Evolutionary conservation across 2,797 vertebrate species (phyloP).

Genomic region (Benthosema pterotum): DNA sequence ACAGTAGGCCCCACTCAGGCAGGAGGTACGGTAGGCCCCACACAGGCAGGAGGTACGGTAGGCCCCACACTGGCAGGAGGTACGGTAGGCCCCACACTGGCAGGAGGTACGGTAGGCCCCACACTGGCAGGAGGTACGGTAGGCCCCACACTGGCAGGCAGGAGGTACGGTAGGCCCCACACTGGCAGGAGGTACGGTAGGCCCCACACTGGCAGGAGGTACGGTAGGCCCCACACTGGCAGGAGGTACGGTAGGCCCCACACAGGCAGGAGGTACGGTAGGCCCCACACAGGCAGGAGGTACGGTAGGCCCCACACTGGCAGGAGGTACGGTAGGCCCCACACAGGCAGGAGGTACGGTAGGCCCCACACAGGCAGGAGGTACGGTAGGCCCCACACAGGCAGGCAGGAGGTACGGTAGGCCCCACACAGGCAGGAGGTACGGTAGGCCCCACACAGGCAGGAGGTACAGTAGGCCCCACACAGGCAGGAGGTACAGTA

Average conservation of each 20-base stretch:
- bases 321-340: slow-evolving; percentile 91
- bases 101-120: too few relatives aligned
- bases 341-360: slow-evolving; percentile 96
- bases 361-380: slow-evolving; percentile 87
- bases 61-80: slow-evolving; percentile 99
- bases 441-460: slow-evolving; percentile 82
- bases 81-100: slow-evolving; percentile 64
- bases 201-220: too few relatives aligned
- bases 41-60: too few relatives aligned
- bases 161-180: too few relatives aligned
- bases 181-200: slow-evolving; percentile 99
- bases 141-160: slow-evolving; percentile 31
- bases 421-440: slow-evolving; percentile 89
- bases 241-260: slow-evolving; percentile 88
- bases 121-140: slow-evolving; percentile 99
- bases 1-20: slow-evolving; percentile 82
- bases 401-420: slow-evolving; percentile 99
- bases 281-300: slow-evolving; percentile 15
- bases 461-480: slow-evolving; percentile 88
- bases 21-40: slow-evolving; percentile 88
- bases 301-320: too few relatives aligned
- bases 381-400: slow-evolving; percentile 73
- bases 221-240: too few relatives aligned
- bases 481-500: slow-evolving; percentile 96
- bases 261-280: slow-evolving; percentile 96